Evolutionary conservation across 2,888 invertebrate genomes (phyloP).

Genomic region (Melipona beecheii): DNA sequence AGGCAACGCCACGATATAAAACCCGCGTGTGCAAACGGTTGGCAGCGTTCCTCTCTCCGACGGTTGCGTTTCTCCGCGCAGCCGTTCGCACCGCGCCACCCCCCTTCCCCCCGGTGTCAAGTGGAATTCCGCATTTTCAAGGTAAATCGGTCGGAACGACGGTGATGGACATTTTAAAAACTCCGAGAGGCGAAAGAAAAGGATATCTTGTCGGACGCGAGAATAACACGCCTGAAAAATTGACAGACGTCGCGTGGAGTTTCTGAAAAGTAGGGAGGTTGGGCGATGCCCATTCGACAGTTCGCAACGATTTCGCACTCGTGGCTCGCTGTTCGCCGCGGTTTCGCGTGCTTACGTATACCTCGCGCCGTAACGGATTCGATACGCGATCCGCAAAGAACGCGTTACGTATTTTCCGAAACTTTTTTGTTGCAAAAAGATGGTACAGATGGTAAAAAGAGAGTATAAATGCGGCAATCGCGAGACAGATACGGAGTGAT

Average conservation of each 20-base stretch:
- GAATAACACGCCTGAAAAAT: constrained; percentile 26
- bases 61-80: constrained; percentile 19
- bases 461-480: too few species aligned
- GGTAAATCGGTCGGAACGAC: constrained; percentile 40
- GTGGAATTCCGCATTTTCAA: constrained; percentile 39
- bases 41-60: not conserved
- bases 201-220: constrained; percentile 15
- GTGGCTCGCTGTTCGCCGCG: not conserved
- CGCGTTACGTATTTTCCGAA: too few species aligned
- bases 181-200: constrained; percentile 25
- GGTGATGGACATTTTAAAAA: constrained; percentile 55
- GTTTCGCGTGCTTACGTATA: too few species aligned
- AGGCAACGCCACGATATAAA: constrained; percentile 6
- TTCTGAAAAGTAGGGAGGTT: constrained; percentile 9
- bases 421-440: too few species aligned
- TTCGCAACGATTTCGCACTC: not conserved
- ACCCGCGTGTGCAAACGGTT: constrained; percentile 11
- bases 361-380: too few species aligned
- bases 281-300: constrained; percentile 1
- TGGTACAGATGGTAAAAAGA: too few species aligned
- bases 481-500: too few species aligned
- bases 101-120: constrained; percentile 6
- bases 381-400: too few species aligned
- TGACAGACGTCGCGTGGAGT: constrained; percentile 54
- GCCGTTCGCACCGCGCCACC: constrained; percentile 15